Evolutionary conservation across 2,797 vertebrate genomes (phyloP).

Genomic region (Dendrocincla tyrannina): DNA sequence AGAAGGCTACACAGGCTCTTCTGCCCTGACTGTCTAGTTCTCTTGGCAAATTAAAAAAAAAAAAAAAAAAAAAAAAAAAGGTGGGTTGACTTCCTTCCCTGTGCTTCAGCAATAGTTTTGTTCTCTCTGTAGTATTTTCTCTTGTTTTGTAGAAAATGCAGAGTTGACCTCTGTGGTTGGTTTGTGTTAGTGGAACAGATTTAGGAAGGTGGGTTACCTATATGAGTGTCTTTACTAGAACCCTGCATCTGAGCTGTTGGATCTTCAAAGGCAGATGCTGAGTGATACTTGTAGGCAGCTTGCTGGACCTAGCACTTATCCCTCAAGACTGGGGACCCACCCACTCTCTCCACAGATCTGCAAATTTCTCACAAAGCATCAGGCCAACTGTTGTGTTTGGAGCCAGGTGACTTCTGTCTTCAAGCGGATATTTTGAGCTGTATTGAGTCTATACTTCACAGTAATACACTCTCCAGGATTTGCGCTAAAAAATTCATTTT

Average conservation of each 20-base stretch:
- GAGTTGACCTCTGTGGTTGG: neutral
- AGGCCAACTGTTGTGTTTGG: neutral
- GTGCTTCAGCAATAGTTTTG: neutral
- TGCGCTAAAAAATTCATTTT: neutral
- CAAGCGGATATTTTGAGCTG: neutral
- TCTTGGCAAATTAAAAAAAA: neutral
- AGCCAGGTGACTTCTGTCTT: neutral
- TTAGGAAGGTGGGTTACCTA: neutral
- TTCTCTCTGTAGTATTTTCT: neutral
- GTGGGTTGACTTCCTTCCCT: neutral
- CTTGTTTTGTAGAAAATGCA: fast-evolving
- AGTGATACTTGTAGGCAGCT: neutral
- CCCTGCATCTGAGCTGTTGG: neutral
- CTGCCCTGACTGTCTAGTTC: neutral
- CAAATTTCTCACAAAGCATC: neutral
- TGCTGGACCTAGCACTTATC: neutral
- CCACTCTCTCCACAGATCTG: neutral
- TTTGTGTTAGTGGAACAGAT: neutral
- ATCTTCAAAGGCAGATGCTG: neutral
- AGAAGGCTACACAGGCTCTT: neutral
- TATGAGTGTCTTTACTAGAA: neutral
- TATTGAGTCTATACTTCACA: neutral
- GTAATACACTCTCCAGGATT: neutral
- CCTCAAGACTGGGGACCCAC: neutral
- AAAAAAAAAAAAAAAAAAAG: neutral